Evolutionary conservation across 64 coral and sea anemone species (phyloP).

Genomic region (Stichodactyla helianthus): DNA sequence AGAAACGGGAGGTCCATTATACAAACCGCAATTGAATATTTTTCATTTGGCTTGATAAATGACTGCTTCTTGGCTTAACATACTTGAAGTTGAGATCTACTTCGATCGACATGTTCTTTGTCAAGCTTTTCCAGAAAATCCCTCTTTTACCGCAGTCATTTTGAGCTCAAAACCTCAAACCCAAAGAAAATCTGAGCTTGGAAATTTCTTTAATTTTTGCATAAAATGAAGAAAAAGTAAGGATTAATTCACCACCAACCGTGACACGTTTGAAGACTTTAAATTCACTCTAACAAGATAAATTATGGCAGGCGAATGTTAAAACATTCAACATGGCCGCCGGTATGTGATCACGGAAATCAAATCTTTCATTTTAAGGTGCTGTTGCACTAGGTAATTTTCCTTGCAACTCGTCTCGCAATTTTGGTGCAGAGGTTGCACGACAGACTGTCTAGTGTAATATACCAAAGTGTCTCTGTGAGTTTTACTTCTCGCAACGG

Average conservation of each 20-base stretch:
- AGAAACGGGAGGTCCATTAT: background rate
- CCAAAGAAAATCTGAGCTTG: background rate
- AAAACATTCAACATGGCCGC: too few relatives aligned
- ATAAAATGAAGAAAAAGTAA: background rate
- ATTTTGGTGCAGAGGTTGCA: too few relatives aligned
- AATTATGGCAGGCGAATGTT: background rate
- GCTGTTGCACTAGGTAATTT: too few relatives aligned
- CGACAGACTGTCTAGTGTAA: too few relatives aligned
- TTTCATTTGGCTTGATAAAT: background rate
- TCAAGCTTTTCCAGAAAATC: background rate
- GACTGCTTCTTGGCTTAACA: background rate
- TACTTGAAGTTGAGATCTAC: background rate
- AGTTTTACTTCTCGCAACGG: too few relatives aligned
- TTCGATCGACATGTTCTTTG: background rate
- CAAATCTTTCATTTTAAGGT: too few relatives aligned
- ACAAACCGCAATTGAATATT: background rate
- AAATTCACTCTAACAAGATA: background rate
- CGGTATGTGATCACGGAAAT: too few relatives aligned
- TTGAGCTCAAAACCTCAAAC: background rate
- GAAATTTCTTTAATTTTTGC: background rate
- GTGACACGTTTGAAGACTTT: background rate
- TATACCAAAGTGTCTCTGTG: too few relatives aligned
- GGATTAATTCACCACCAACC: background rate
- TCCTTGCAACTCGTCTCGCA: too few relatives aligned
- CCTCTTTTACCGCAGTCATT: background rate